Conservation (phyloP, 2,113 vertebrate genomes). For the Entelurus aequoreus region DNA sequence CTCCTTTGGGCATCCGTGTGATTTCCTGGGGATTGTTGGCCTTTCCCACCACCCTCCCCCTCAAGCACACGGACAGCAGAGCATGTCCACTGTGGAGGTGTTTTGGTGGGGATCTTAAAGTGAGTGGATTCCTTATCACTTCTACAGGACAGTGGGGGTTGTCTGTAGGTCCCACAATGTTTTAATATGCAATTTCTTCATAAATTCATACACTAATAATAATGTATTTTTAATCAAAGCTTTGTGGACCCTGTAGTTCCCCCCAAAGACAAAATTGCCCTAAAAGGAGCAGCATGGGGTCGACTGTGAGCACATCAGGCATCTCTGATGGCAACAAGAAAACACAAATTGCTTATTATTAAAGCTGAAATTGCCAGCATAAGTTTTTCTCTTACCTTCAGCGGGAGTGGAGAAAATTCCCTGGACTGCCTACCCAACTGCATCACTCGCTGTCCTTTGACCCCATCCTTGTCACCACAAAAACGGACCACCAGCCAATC, state of each 20-base stretch:
- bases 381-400: slow-evolving; percentile 8
- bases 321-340: slow-evolving; percentile 68
- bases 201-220: not conserved
- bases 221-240: not conserved
- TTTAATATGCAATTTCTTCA: not conserved
- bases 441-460: slow-evolving; percentile 65
- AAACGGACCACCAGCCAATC: slow-evolving; percentile 78
- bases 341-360: not conserved
- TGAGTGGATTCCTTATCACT: slow-evolving; percentile 26
- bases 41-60: slow-evolving; percentile 58
- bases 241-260: slow-evolving; percentile 25
- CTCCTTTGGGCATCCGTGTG: slow-evolving; percentile 61
- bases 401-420: slow-evolving; percentile 71
- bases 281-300: slow-evolving; percentile 30
- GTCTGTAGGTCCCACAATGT: slow-evolving; percentile 15
- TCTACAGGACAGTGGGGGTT: slow-evolving; percentile 52
- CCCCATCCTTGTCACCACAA: slow-evolving; percentile 71
- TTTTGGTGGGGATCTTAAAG: slow-evolving; percentile 35
- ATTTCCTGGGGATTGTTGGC: slow-evolving; percentile 65
- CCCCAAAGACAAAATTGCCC: slow-evolving; percentile 13
- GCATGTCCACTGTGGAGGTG: slow-evolving; percentile 15
- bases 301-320: slow-evolving; percentile 63
- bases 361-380: not conserved
- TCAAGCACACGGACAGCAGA: slow-evolving; percentile 67
- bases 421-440: slow-evolving; percentile 67